A percentile compares a stretch with the other conserved stretches of the same genome.
Conservation (phyloP, 2,113 vertebrate species). For the Hiodon alosoides region DNA sequence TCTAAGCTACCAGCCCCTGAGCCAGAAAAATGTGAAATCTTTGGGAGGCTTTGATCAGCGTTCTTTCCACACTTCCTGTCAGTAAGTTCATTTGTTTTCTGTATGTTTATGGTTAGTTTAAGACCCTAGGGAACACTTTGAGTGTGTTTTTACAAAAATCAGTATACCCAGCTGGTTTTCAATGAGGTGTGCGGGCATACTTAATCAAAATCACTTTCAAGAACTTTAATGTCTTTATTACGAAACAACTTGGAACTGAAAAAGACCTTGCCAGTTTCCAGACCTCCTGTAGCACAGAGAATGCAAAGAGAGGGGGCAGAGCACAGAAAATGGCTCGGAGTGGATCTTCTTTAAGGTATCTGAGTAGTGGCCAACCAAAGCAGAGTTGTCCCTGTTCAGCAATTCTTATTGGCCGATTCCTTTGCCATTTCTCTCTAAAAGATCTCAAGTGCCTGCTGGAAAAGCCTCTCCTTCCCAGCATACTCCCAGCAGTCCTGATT, state of each 20-base stretch:
- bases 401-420: not conserved
- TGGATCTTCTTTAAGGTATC: no score
- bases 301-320: not conserved
- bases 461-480: not conserved
- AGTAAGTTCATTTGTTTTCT: not conserved
- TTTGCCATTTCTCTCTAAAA: not conserved
- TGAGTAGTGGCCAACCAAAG: no score
- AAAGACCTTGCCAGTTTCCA: not conserved
- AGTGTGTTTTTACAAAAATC: no score
- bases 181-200: not conserved
- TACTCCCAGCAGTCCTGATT: no score
- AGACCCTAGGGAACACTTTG: not conserved
- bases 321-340: no score
- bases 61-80: no score
- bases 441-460: conserved; percentile 13
- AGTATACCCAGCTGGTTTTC: not conserved
- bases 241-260: not conserved
- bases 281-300: conserved; percentile 11
- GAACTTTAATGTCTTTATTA: conserved; percentile 24
- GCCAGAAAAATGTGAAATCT: no score
- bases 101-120: not conserved
- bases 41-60: no score
- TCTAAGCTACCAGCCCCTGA: no score
- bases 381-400: no score
- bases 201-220: conserved; percentile 26